phyloP scores from a whole-genome alignment of 1,140 invertebrate species.

The Zaprionus ornatus region DNA sequence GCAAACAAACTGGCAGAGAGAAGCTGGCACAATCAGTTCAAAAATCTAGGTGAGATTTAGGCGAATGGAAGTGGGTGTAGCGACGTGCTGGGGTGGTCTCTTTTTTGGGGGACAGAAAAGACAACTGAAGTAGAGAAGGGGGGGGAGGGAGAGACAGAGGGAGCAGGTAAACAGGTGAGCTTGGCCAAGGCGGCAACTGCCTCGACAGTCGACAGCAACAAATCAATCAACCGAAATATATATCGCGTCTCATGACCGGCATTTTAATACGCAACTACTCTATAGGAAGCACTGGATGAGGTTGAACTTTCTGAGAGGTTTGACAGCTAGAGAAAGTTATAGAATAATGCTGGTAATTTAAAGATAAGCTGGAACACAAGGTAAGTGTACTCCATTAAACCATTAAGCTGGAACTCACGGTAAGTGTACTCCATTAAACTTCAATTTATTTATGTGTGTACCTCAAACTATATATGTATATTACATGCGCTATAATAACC shows the following conservation, averaged over 20 bases:
- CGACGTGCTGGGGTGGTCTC: neutral
- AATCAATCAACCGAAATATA: constrained; percentile 71
- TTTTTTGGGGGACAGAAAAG: neutral
- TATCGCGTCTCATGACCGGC: constrained; percentile 55
- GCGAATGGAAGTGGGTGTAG: neutral
- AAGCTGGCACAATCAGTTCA: neutral
- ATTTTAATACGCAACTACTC: constrained; percentile 51
- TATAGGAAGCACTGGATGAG: neutral
- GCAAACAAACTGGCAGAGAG: constrained; percentile 31
- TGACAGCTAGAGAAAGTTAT: neutral
- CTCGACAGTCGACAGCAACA: constrained; percentile 44
- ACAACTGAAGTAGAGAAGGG: neutral
- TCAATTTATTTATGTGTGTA: too few relatives aligned
- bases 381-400: too few relatives aligned
- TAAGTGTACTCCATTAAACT: too few relatives aligned
- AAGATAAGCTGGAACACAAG: too few relatives aligned
- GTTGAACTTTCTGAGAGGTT: neutral
- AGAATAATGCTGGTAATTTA: too few relatives aligned
- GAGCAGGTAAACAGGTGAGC: neutral
- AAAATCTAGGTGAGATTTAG: constrained; percentile 42
- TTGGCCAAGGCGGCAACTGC: constrained; percentile 26
- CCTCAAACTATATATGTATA: too few relatives aligned
- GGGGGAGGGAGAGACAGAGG: neutral
- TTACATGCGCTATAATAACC: too few relatives aligned
- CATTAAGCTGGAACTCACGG: too few relatives aligned